Evolutionary conservation across 2,888 invertebrate species (phyloP).

Genomic region (Altica lythri): DNA sequence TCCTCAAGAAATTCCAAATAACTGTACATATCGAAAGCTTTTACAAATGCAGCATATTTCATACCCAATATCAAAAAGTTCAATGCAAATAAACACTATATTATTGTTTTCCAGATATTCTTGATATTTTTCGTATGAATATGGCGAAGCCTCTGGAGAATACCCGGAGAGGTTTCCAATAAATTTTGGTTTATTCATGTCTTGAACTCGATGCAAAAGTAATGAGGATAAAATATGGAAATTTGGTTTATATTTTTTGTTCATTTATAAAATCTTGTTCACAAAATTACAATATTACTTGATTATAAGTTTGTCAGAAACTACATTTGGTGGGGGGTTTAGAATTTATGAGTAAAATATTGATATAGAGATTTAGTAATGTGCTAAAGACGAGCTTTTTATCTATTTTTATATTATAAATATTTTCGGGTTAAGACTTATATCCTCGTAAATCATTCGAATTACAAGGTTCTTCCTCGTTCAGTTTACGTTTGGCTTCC

Average conservation of each 20-base stretch:
- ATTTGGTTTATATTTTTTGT: not conserved
- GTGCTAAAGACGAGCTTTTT: not conserved
- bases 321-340: too few relatives aligned
- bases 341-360: too few relatives aligned
- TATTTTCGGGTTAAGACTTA: too few relatives aligned
- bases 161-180: not conserved
- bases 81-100: conserved; percentile 14
- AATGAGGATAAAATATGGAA: conserved; percentile 3
- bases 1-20: conserved; percentile 4
- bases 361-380: not conserved
- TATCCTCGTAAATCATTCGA: too few relatives aligned
- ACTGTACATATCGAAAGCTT: not conserved
- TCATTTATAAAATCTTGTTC: too few relatives aligned
- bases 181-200: conserved; percentile 5
- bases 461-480: too few relatives aligned
- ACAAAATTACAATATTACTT: not conserved
- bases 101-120: conserved; percentile 13
- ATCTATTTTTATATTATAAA: not conserved
- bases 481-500: too few relatives aligned
- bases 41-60: conserved; percentile 6
- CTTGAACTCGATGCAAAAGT: not conserved
- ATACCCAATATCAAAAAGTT: conserved; percentile 11
- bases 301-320: not conserved
- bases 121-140: conserved; percentile 5
- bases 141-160: not conserved